Base-by-base conservation (phyloP, 2,888 invertebrate genomes). In the Habrosyne pyritoides region DNA sequence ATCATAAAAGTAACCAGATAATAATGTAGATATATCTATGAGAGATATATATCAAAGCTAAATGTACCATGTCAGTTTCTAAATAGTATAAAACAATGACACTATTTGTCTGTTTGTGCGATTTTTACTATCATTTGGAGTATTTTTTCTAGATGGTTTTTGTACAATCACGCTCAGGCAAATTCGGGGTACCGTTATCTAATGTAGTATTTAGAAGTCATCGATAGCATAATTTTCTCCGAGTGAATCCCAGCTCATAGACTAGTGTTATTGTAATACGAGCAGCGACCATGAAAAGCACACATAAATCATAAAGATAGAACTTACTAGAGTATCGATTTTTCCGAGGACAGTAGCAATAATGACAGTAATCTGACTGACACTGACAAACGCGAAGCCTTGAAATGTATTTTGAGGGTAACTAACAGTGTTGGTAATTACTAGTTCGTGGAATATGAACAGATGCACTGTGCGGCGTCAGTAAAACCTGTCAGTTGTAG, bases 311-410 rank as follows among this genome's bases (percentile, higher is more conserved):
- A 42, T 18, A 18, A 12, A 42, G 2, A n/a, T 28, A 28, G 47
- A 14, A n/a, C n/a, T 21, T 21, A 30, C 50, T 50, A 50, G n/a
- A 50, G 12, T 30, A 53, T 53, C 47, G 47, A 53, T 53, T 53
- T 47, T n/a, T 18, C 28, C 47, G 53, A 21, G 53, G 47, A 21
- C 53, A 53, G 21, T 18, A 21, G 21, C 28, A 2, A 21, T 18
- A 50, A 50, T 28, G 30, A 49, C 49, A 26, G 14, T 28, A 12
- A 28, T 50, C 50, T 12, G 10, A 18, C 21, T 7, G 18, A 50
- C 50, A 28, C 28, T 50, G 50, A 50, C 30, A 18, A 50, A 7
- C 30, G 12, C 10, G 10, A 30, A 50, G 8, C 28, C 50, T 30
- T 50, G 21, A 26, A 49, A 26, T 8, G 12, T 22, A 47, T 47